phyloP scores from a whole-genome alignment of 2,113 vertebrate genomes.

The Nesospiza acunhae region DNA sequence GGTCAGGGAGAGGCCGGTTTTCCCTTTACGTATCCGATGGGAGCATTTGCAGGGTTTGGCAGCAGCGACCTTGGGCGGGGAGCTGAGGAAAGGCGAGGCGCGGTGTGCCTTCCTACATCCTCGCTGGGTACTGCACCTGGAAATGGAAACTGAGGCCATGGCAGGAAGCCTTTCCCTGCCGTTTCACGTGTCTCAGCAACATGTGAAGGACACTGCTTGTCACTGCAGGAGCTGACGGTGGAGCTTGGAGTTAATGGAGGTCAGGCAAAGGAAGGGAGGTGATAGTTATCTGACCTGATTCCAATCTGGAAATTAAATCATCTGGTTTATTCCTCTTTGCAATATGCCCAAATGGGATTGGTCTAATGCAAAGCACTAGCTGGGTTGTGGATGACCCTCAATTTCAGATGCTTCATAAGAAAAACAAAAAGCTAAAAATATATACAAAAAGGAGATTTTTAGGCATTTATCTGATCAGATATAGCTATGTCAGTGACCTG shows the following conservation, averaged over 20 bases:
- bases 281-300: constrained; percentile 2
- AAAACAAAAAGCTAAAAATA: not conserved
- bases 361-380: not conserved
- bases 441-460: not conserved
- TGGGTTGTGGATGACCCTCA: not conserved
- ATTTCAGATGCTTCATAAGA: not conserved
- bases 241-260: not conserved
- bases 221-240: not conserved
- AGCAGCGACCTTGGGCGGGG: not conserved
- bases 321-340: not conserved
- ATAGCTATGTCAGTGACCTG: not conserved
- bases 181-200: constrained; percentile 48
- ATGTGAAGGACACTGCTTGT: constrained; percentile 37
- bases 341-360: not conserved
- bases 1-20: not conserved
- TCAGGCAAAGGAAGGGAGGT: constrained; percentile 37
- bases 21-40: fast-evolving
- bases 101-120: not conserved
- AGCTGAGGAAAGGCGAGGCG: constrained; percentile 6
- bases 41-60: not conserved
- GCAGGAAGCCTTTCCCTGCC: constrained; percentile 32
- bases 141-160: not conserved
- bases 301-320: not conserved
- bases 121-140: constrained; percentile 5
- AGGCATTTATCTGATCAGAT: not conserved